Evolutionary conservation across 2,888 invertebrate genomes (phyloP).

Genomic region (Drosophila anomelani): DNA sequence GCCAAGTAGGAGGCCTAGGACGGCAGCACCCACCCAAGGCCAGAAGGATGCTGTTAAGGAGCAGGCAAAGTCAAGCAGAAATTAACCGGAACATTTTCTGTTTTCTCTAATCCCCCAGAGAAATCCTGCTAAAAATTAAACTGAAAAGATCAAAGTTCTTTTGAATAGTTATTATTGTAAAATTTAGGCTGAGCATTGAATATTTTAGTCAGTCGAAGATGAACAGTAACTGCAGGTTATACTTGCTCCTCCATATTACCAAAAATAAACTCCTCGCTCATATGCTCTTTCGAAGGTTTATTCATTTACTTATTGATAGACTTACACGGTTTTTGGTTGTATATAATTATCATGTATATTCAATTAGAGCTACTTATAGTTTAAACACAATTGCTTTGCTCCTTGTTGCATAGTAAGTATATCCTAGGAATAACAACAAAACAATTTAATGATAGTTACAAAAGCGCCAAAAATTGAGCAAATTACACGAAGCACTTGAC

Average conservation of each 20-base stretch:
- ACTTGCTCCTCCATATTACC: too few relatives aligned
- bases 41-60: slow-evolving; percentile 25
- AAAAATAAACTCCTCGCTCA: background rate
- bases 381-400: slow-evolving; percentile 73
- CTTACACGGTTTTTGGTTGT: slow-evolving; percentile 36
- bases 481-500: slow-evolving; percentile 69
- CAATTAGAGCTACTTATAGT: slow-evolving; percentile 69
- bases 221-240: too few relatives aligned
- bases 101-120: background rate
- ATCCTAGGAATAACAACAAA: slow-evolving; percentile 25
- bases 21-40: background rate
- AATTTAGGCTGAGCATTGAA: background rate
- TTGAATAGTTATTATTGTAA: slow-evolving; percentile 1
- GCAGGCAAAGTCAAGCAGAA: slow-evolving; percentile 60
- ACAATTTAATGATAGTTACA: slow-evolving; percentile 55
- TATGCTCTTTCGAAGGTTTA: slow-evolving; percentile 30
- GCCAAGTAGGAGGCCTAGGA: slow-evolving; percentile 15
- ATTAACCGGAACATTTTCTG: slow-evolving; percentile 52
- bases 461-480: slow-evolving; percentile 76
- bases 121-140: background rate
- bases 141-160: background rate
- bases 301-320: slow-evolving; percentile 36
- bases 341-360: slow-evolving; percentile 52
- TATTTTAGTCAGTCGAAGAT: background rate
- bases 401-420: slow-evolving; percentile 39